Base-by-base conservation (phyloP, 30 jellyfish, hydroid and myxozoan genomes). In the Aurelia aurita region DNA sequence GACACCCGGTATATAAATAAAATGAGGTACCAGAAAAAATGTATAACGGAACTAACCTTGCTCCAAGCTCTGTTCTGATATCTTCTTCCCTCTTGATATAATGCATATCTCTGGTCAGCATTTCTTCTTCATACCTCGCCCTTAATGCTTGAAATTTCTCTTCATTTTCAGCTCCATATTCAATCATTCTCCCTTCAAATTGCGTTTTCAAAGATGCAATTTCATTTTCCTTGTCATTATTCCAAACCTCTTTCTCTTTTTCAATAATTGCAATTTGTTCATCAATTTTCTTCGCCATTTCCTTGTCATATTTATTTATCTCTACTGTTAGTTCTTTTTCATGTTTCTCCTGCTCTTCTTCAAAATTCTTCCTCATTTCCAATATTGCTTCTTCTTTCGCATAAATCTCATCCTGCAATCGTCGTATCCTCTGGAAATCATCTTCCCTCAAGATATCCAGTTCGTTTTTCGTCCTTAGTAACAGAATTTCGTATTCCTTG, bases 391-490 rank as follows among this genome's bases (percentile, higher is more conserved):
- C 95, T 39, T 85, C 95, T 49, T 66, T 80, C 18, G 90, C 83
- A 32, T 85, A 74, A 23, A 71, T 85, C 69, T 73, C 95, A 58
- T 85, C 95, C 79, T 85, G 95, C 62, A 80, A 68, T 20, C 65
- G 26, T 11, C 90, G 35, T 21, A 80, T 80, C 55, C 90, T 65
- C 90, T 80, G 90, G 46, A 80, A 80, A 27, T 85, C 87, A 9
- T 85, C 95, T 43, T 85, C 84, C 54, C 88, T 72, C 51, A 72
- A 57, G 21, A 72, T 57, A 19, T 66, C 88, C 76, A 85, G 26
- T 61, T 85, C 87, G 32, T 74, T 62, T 53, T 85, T 72, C 77
- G 86, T 74, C 74, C 74, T 74, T 43, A 85, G 51, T 60, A 85
- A 39, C 13, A 85, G 23, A 58, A 74, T 34, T 43, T 85, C 95